Percentiles rank a stretch among this genome's conserved stretches.
These are phyloP conservation scores for Clepsis dumicolana DNA, from an alignment of 2,888 invertebrate genomes.

Conservation along the genomic window DNA sequence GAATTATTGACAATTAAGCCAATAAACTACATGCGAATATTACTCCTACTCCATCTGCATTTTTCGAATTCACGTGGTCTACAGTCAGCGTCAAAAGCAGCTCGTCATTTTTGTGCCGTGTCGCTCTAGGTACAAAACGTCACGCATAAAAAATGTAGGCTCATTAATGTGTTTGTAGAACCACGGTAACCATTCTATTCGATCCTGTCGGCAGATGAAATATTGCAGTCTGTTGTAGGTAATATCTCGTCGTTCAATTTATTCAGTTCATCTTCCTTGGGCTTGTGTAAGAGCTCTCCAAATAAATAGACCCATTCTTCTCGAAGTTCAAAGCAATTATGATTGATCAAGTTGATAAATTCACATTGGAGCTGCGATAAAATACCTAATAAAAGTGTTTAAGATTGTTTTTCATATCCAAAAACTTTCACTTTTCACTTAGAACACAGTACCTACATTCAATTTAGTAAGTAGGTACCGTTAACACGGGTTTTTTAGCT, in stretches of 20 bases:
- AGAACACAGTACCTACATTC: neutral
- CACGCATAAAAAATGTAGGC: neutral
- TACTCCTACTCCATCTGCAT: no score
- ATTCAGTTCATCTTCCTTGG: conserved; percentile 13
- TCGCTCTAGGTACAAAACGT: no score
- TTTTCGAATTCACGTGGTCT: no score
- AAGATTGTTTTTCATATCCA: neutral
- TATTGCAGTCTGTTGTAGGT: conserved; percentile 7
- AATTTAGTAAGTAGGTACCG: no score
- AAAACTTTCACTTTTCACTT: neutral
- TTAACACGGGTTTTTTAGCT: no score
- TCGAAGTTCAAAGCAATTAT: conserved; percentile 29
- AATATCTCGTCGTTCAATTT: conserved; percentile 24
- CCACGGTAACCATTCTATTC: conserved; percentile 5
- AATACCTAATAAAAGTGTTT: neutral
- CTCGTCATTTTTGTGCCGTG: no score
- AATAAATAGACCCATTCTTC: conserved; percentile 21
- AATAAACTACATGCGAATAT: no score
- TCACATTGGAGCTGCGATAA: neutral
- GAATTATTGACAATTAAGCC: no score
- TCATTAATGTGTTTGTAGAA: neutral
- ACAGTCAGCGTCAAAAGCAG: no score
- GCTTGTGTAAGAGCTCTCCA: conserved; percentile 22
- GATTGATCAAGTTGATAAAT: conserved; percentile 4
- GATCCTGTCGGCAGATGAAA: conserved; percentile 15